phyloP scores from a whole-genome alignment of 2,888 invertebrate genomes.

The Leptinotarsa tumamoca region DNA sequence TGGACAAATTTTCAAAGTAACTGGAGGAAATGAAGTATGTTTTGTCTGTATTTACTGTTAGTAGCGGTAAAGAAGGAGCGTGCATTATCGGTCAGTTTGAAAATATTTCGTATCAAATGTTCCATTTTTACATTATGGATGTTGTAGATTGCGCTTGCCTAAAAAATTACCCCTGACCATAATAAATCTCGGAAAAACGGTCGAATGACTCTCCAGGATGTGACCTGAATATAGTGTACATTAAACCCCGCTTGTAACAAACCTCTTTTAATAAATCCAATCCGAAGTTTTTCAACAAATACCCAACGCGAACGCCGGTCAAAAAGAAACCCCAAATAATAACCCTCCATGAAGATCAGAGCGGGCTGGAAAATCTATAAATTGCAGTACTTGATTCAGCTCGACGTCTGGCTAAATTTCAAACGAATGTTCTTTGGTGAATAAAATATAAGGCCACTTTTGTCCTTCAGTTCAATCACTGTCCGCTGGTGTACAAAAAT shows the following conservation, averaged over 20 bases:
- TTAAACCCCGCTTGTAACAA: conserved; percentile 35
- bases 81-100: too few species aligned
- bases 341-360: conserved; percentile 40
- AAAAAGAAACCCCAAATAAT: conserved; percentile 22
- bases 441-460: conserved; percentile 63
- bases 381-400: conserved; percentile 53
- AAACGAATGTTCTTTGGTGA: conserved; percentile 60
- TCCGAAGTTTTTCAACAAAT: conserved; percentile 1
- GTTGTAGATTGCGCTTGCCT: too few species aligned
- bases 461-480: conserved; percentile 62
- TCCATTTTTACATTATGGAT: too few species aligned
- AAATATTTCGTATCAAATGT: too few species aligned
- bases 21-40: too few species aligned
- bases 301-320: neutral
- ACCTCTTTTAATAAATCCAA: conserved; percentile 3
- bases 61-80: too few species aligned
- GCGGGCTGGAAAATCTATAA: conserved; percentile 26
- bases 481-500: conserved; percentile 56
- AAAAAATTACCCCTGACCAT: neutral
- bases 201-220: neutral
- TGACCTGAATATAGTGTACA: conserved; percentile 32
- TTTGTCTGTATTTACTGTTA: too few species aligned
- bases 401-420: conserved; percentile 60
- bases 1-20: too few species aligned
- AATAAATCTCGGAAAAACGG: conserved; percentile 12